Evolutionary conservation across 2,113 vertebrate species (phyloP), one percentile per base, ranked within the genome.

Genomic region (Rousettus leschenaultii): DNA sequence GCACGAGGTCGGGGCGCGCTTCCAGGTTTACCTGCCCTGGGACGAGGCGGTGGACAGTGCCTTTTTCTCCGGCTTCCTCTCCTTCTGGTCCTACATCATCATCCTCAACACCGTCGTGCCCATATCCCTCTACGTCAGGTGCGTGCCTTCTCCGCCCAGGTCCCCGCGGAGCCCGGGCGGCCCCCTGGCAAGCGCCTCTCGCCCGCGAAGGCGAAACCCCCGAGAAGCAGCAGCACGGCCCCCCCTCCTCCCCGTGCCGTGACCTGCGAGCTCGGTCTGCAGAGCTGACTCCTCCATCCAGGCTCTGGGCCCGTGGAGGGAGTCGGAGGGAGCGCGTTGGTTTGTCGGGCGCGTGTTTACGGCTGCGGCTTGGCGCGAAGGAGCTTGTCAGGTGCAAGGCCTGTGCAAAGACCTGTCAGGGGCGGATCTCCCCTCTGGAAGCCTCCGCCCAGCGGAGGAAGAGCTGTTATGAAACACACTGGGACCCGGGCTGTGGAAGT

Each of bases 21-120:
- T 99, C 98, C 99, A 99, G 99, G 99, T 99, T 97, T 99, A 99
- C 98, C 98, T 99, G 95, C 99, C 99, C 57, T 99, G 99, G 99
- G 99, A 99, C 0, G 98, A 98, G 93, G 99, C 99, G 0, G 99
- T 99, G 21, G 98, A 99, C 98, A 99, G 99, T 98, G 99, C 99
- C 98, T 97, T 99, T 74, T 99, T 99, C 98, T 99, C 99, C 0
- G 99, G 99, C 96, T 99, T 99, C 98, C 99, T 99, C 94, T 99
- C 99, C 92, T 99, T 99, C 98, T 99, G 99, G 99, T 99, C 99
- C 63, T 99, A 99, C 78, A 98, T 99, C 98, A 99, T 99, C 98
- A 99, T 99, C 98, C 99, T 99, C 97, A 99, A 99, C 98, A 99
- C 99, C 3, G 99, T 99, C 38, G 99, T 99, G 98, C 99, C 99